These are phyloP conservation scores for Cromileptes altivelis DNA, from an alignment of 2,113 vertebrate genomes.

Conservation along the genomic window DNA sequence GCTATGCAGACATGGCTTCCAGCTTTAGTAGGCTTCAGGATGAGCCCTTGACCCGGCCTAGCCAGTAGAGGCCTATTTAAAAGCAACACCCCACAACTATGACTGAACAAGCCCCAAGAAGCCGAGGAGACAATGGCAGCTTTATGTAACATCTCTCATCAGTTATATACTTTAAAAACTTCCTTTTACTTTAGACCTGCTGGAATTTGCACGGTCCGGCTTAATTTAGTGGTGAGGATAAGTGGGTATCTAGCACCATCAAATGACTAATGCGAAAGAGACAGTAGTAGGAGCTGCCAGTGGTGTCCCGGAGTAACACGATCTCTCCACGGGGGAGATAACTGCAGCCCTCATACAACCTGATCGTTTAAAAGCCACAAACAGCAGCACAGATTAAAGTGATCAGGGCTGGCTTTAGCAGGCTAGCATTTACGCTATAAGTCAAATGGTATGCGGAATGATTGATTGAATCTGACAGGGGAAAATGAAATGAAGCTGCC, in stretches of 20 bases:
- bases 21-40: neutral
- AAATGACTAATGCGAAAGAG: conserved; percentile 45
- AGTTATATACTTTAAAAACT: neutral
- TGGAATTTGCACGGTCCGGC: conserved; percentile 10
- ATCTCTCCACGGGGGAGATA: conserved; percentile 42
- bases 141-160: neutral
- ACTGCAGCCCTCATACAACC: conserved; percentile 30
- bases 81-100: conserved; percentile 1
- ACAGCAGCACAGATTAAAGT: conserved; percentile 62
- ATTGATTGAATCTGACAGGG: conserved; percentile 50
- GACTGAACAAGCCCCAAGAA: neutral
- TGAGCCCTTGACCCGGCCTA: neutral
- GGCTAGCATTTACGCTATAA: conserved; percentile 43
- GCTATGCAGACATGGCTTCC: conserved; percentile 18
- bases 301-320: conserved; percentile 31
- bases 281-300: conserved; percentile 38
- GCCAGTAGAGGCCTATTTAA: neutral
- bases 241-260: conserved; percentile 26
- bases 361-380: conserved; percentile 60
- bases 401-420: conserved; percentile 62
- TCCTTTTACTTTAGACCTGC: neutral
- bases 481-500: conserved; percentile 45
- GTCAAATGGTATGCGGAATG: conserved; percentile 33
- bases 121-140: neutral
- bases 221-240: conserved; percentile 14